Conservation (phyloP, 1,140 invertebrate species). For the Drosophila ananassae region DNA sequence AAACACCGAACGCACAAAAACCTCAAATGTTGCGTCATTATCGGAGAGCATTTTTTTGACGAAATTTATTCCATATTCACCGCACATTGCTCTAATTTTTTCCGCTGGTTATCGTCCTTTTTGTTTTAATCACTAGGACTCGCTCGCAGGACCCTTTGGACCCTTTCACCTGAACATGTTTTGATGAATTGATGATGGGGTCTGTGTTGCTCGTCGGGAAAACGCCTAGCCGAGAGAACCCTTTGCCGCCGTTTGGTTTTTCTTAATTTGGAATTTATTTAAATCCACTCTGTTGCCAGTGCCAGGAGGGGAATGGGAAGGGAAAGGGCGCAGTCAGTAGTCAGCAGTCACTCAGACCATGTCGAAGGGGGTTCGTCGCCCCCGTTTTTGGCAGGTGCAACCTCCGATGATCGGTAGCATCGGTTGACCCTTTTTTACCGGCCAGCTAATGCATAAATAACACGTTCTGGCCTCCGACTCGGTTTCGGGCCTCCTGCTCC, state of each 20-base stretch:
- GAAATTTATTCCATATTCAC: conserved; percentile 82
- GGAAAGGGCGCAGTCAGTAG: conserved; percentile 38
- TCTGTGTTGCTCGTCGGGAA: conserved; percentile 50
- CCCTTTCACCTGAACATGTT: conserved; percentile 43
- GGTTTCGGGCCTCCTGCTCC: neutral
- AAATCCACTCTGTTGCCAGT: conserved; percentile 57
- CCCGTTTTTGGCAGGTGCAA: conserved; percentile 71
- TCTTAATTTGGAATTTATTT: conserved; percentile 83
- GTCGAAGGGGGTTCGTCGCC: conserved; percentile 57
- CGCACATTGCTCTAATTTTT: conserved; percentile 81
- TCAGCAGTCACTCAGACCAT: conserved; percentile 18
- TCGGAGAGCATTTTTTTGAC: conserved; percentile 54
- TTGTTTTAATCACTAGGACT: conserved; percentile 70
- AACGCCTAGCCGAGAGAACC: conserved; percentile 46
- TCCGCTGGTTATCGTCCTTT: conserved; percentile 77
- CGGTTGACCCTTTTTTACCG: conserved; percentile 19
- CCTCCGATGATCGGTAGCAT: conserved; percentile 17
- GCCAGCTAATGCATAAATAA: conserved; percentile 76
- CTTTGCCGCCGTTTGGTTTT: conserved; percentile 55
- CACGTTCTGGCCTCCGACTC: conserved; percentile 28
- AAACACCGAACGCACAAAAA: conserved; percentile 47
- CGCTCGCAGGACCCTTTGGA: neutral
- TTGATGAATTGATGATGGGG: conserved; percentile 84
- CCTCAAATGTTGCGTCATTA: conserved; percentile 81
- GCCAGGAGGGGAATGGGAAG: too few species aligned